These are phyloP conservation scores for Leuctra nigra DNA, from an alignment of 2,888 invertebrate species.

Conservation along the genomic window DNA sequence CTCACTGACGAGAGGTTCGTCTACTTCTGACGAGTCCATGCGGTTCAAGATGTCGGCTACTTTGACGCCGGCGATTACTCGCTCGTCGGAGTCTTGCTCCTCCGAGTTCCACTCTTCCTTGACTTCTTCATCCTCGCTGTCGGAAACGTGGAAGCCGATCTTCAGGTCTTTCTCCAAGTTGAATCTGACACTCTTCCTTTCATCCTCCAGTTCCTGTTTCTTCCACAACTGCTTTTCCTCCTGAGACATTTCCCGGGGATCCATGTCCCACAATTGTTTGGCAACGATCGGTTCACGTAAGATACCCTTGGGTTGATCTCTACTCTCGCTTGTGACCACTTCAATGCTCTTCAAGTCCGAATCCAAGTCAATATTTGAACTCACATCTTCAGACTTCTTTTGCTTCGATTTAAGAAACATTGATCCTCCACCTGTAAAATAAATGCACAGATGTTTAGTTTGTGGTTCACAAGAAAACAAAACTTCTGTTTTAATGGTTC, in stretches of 20 bases:
- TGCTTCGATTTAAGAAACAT: slow-evolving; percentile 56
- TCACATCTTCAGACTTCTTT: slow-evolving; percentile 25
- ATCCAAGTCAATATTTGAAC: slow-evolving; percentile 1
- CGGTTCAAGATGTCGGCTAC: slow-evolving; percentile 29
- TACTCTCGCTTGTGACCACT: background rate
- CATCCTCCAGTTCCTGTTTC: slow-evolving; percentile 55
- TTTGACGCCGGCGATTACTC: slow-evolving; percentile 38
- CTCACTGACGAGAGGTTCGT: background rate
- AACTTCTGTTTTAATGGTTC: too few species aligned
- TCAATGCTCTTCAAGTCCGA: background rate
- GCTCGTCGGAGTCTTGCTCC: slow-evolving; percentile 28
- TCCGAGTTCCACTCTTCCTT: slow-evolving; percentile 29
- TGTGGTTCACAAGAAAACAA: too few species aligned
- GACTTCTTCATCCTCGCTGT: slow-evolving; percentile 32
- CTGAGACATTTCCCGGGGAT: slow-evolving; percentile 29
- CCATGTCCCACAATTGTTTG: slow-evolving; percentile 30
- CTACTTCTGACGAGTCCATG: slow-evolving; percentile 19
- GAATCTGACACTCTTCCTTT: slow-evolving; percentile 68
- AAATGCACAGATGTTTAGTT: too few species aligned
- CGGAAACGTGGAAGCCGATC: slow-evolving; percentile 36
- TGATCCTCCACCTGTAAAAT: slow-evolving; percentile 47
- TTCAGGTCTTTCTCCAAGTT: slow-evolving; percentile 48
- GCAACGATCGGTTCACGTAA: slow-evolving; percentile 23
- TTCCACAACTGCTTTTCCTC: slow-evolving; percentile 28
- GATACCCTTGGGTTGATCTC: slow-evolving; percentile 29